Conservation (phyloP, 2,888 invertebrate genomes). For the Serrognathus titanus region DNA sequence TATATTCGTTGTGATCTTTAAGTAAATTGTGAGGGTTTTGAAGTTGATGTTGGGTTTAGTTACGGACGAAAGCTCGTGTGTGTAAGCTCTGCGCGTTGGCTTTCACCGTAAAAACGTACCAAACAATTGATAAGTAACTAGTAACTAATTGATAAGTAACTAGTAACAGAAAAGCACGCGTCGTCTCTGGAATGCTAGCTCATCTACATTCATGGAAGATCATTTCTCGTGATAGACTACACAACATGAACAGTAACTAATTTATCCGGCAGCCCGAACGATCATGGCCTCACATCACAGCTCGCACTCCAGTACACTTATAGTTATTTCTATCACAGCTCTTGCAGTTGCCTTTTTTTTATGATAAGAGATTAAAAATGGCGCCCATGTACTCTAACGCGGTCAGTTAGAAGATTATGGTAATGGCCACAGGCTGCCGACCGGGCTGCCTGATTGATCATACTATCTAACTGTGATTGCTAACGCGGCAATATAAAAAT, state of each 20-base stretch:
- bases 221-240: slow-evolving; percentile 15
- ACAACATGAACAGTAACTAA: slow-evolving; percentile 3
- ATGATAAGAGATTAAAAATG: slow-evolving; percentile 7
- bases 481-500: slow-evolving; percentile 31
- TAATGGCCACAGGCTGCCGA: slow-evolving; percentile 21
- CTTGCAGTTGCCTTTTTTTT: slow-evolving; percentile 17
- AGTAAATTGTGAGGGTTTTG: neutral
- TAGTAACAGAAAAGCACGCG: slow-evolving; percentile 5
- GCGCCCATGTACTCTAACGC: slow-evolving; percentile 5
- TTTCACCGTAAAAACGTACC: slow-evolving; percentile 17
- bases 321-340: slow-evolving; percentile 49
- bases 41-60: slow-evolving; percentile 3
- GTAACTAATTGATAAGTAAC: slow-evolving; percentile 20
- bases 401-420: slow-evolving; percentile 8
- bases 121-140: slow-evolving; percentile 19
- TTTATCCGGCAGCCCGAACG: slow-evolving; percentile 19
- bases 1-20: too few species aligned
- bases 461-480: slow-evolving; percentile 29
- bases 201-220: slow-evolving; percentile 28
- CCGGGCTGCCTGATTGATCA: slow-evolving; percentile 7
- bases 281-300: slow-evolving; percentile 24
- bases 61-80: neutral
- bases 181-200: slow-evolving; percentile 26
- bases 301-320: slow-evolving; percentile 34
- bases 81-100: neutral